These are phyloP conservation scores for Amphiprion percula DNA, from an alignment of 2,113 vertebrate species.

Conservation along the genomic window DNA sequence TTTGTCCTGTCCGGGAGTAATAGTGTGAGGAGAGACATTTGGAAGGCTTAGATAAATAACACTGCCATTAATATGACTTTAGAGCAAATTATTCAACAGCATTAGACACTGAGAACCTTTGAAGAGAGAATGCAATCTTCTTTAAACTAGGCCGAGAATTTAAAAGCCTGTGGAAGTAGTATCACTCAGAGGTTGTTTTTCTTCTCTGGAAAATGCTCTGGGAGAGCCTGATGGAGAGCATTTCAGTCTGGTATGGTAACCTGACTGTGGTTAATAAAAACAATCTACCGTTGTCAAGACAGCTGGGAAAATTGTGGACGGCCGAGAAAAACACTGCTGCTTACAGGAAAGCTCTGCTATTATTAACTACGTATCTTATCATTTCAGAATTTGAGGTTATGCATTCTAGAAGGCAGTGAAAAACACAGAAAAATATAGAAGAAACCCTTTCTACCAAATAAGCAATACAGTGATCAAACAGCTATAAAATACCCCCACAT, in stretches of 20 bases:
- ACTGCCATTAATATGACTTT: neutral
- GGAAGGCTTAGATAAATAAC: neutral
- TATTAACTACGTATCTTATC: neutral
- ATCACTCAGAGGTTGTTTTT: neutral
- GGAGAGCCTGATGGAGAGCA: conserved; percentile 6
- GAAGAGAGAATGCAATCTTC: no score
- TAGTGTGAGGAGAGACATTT: neutral
- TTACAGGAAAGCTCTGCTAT: neutral
- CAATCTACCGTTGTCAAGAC: neutral
- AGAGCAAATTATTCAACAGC: neutral
- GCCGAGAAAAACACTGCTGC: neutral
- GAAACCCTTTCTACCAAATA: no score
- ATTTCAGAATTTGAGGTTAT: conserved; percentile 9
- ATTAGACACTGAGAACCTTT: no score
- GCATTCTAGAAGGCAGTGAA: neutral
- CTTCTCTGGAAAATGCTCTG: neutral
- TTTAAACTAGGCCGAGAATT: neutral
- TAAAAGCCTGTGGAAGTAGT: neutral
- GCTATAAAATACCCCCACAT: no score
- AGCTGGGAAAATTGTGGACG: neutral
- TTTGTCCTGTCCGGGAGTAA: neutral
- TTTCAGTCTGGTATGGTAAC: conserved; percentile 7
- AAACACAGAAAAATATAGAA: neutral
- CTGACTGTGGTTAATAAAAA: conserved; percentile 16
- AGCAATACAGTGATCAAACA: no score